Evolutionary conservation across 2,113 vertebrate species (phyloP).

Genomic region (Bostrychus sinensis): DNA sequence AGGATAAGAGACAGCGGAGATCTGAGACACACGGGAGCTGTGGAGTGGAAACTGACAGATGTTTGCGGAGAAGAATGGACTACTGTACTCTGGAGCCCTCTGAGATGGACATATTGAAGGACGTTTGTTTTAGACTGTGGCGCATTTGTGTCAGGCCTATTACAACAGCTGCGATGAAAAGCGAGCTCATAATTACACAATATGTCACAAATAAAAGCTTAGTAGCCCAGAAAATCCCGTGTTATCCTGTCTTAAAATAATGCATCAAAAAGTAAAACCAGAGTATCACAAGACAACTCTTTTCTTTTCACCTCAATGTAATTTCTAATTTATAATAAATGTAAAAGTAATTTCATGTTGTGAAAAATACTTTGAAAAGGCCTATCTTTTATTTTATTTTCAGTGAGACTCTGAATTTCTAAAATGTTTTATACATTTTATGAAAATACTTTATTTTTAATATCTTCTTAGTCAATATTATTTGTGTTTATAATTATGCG

Average conservation of each 20-base stretch:
- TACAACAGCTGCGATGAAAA: conserved; percentile 12
- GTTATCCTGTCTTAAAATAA: not conserved
- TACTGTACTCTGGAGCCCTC: conserved; percentile 41
- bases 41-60: conserved; percentile 79
- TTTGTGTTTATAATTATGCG: no score
- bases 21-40: conserved; percentile 75
- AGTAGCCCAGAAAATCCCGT: not conserved
- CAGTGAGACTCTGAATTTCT: no score
- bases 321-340: no score
- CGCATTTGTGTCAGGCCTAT: conserved; percentile 4
- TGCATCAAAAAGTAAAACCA: not conserved
- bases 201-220: conserved; percentile 6
- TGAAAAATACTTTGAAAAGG: no score
- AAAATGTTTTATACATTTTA: no score
- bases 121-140: conserved; percentile 10
- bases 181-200: conserved; percentile 4
- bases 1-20: conserved; percentile 81
- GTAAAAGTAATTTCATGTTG: no score
- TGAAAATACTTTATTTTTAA: no score
- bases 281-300: not conserved
- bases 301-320: no score
- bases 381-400: no score
- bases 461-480: no score
- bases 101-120: conserved; percentile 1
- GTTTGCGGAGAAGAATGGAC: conserved; percentile 49